Percentiles rank a stretch among this genome's conserved stretches.
Conservation (phyloP, 1,140 invertebrate species). For the Anastrepha ludens region DNA sequence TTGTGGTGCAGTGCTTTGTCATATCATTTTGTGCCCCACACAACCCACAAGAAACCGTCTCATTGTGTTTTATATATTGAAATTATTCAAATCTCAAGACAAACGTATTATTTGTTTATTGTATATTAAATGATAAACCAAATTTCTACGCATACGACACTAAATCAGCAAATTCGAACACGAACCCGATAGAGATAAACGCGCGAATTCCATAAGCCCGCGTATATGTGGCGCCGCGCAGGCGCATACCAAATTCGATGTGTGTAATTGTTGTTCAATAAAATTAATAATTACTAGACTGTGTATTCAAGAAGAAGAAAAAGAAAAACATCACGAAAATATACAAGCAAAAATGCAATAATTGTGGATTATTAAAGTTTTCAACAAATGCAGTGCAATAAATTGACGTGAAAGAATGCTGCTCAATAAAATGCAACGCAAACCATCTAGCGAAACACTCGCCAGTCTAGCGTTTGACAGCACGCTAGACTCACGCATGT, state of each 20-base stretch:
- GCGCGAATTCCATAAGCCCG: not conserved
- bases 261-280: not conserved
- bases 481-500: slow-evolving; percentile 65
- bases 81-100: not conserved
- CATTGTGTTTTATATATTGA: not conserved
- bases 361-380: not conserved
- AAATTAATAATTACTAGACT: not conserved
- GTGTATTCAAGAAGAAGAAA: not conserved
- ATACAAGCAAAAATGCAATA: not conserved
- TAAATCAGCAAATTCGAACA: not conserved
- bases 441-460: slow-evolving; percentile 58
- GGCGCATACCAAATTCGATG: slow-evolving; percentile 8
- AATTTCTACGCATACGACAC: not conserved
- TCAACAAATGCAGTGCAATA: not conserved
- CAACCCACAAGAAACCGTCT: not conserved
- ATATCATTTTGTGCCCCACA: not conserved
- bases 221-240: slow-evolving; percentile 19
- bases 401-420: slow-evolving; percentile 61
- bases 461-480: slow-evolving; percentile 60
- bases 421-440: slow-evolving; percentile 60
- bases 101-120: slow-evolving; percentile 41
- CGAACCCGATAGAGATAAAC: slow-evolving; percentile 1
- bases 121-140: not conserved
- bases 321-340: not conserved
- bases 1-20: too few species aligned